Evolutionary conservation across 1,140 invertebrate species (phyloP).

Genomic region (Orius insidiosus): DNA sequence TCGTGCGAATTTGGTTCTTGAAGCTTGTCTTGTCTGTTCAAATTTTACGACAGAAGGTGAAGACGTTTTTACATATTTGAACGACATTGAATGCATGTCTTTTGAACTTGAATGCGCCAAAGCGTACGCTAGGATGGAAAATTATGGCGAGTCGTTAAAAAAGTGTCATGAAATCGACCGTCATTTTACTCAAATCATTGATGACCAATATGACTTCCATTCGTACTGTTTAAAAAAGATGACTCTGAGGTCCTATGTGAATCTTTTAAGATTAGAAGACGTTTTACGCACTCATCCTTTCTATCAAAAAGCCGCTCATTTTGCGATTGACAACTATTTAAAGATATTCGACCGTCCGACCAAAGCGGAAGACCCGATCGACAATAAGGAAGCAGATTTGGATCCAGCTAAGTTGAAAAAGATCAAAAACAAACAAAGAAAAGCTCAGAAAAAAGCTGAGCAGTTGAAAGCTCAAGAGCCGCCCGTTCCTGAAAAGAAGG

Average conservation of each 20-base stretch:
- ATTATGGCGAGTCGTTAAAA: conserved; percentile 89
- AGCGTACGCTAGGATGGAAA: conserved; percentile 70
- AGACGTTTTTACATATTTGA: conserved; percentile 88
- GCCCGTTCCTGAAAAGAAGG: conserved; percentile 66
- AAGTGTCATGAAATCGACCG: conserved; percentile 97
- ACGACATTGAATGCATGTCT: conserved; percentile 99
- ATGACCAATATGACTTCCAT: conserved; percentile 99
- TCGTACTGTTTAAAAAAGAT: conserved; percentile 99
- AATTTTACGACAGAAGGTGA: conserved; percentile 92
- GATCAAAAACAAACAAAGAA: conserved; percentile 83
- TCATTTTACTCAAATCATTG: conserved; percentile 98
- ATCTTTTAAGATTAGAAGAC: conserved; percentile 83
- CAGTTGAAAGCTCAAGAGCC: conserved; percentile 59
- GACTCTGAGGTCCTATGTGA: conserved; percentile 91
- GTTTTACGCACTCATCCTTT: conserved; percentile 74
- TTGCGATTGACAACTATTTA: conserved; percentile 87
- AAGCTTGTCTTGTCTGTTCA: conserved; percentile 89
- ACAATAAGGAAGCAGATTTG: conserved; percentile 73
- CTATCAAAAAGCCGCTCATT: conserved; percentile 80
- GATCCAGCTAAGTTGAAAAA: conserved; percentile 87
- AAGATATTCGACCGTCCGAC: conserved; percentile 72
- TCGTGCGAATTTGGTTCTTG: conserved; percentile 71
- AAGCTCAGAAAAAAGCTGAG: conserved; percentile 82
- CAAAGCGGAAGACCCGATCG: conserved; percentile 50
- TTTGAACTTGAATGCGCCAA: conserved; percentile 92